Conservation (phyloP, 2,797 vertebrate species). For the Salarias fasciatus region DNA sequence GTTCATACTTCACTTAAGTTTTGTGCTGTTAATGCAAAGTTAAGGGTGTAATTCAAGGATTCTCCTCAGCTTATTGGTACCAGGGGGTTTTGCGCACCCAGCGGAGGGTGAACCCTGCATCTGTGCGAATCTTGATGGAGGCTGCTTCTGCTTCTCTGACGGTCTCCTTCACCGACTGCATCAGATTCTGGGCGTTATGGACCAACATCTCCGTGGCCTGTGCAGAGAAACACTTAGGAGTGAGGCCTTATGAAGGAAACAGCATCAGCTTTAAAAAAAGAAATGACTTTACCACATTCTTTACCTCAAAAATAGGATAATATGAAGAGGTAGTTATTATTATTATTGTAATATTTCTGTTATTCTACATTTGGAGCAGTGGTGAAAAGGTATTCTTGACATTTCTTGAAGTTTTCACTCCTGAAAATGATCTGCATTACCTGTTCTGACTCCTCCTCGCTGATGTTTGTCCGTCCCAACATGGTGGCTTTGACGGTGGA, state of each 20-base stretch:
- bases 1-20: slow-evolving; percentile 35
- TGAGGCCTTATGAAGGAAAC: slow-evolving; percentile 15
- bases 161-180: slow-evolving; percentile 99
- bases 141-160: slow-evolving; percentile 98
- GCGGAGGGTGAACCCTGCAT: slow-evolving; percentile 95
- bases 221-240: slow-evolving; percentile 7
- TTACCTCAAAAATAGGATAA: not conserved
- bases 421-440: no score
- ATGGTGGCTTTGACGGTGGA: slow-evolving; percentile 99
- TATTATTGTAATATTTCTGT: no score
- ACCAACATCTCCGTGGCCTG: slow-evolving; percentile 99
- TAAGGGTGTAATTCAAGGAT: slow-evolving; percentile 1
- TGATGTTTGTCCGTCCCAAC: slow-evolving; percentile 98
- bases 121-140: slow-evolving; percentile 98
- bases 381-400: no score
- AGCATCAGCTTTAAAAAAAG: no score
- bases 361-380: no score
- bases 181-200: slow-evolving; percentile 98
- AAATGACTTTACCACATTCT: no score
- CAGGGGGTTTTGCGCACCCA: slow-evolving; percentile 99
- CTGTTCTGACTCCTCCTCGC: slow-evolving; percentile 98
- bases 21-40: slow-evolving; percentile 37
- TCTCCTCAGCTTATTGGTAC: slow-evolving; percentile 89
- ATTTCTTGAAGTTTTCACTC: no score
- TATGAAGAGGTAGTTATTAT: no score